Percentiles rank a stretch among this genome's conserved stretches.
Conservation (phyloP, 2,797 vertebrate species). For the Sphenodon punctatus region DNA sequence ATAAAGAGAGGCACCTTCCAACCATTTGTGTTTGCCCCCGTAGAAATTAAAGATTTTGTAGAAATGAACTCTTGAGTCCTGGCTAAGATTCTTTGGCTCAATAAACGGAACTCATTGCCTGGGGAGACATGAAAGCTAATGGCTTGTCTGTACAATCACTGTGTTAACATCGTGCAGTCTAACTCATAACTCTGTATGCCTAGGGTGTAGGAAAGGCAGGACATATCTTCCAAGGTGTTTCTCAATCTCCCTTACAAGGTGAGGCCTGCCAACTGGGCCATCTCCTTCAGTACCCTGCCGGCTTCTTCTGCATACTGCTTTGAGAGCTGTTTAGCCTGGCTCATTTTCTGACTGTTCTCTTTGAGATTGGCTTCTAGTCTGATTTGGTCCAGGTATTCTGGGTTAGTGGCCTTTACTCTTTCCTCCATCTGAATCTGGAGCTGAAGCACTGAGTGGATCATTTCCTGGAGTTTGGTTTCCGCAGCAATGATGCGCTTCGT, state of each 20-base stretch:
- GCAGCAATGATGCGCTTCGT: neutral
- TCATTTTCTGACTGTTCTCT: conserved; percentile 12
- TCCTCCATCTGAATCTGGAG: conserved; percentile 14
- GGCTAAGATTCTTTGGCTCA: neutral
- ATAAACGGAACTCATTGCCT: neutral
- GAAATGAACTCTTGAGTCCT: neutral
- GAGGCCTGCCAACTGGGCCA: neutral
- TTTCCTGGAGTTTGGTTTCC: neutral
- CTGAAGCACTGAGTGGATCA: neutral
- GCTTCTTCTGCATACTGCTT: neutral
- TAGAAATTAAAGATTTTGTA: neutral
- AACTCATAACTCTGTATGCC: neutral
- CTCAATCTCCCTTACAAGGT: neutral
- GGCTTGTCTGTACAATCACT: neutral
- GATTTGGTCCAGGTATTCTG: neutral
- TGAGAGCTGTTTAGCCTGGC: neutral
- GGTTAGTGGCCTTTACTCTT: neutral
- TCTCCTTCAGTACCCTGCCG: neutral
- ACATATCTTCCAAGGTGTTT: neutral
- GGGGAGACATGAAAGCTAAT: neutral
- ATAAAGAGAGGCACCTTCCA: neutral
- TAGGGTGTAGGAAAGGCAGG: neutral
- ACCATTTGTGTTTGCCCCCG: neutral
- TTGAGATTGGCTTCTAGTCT: neutral
- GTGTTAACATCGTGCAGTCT: neutral